These are phyloP conservation scores for Lycophotia porphyrea DNA, from an alignment of 2,888 invertebrate genomes.

Conservation along the genomic window DNA sequence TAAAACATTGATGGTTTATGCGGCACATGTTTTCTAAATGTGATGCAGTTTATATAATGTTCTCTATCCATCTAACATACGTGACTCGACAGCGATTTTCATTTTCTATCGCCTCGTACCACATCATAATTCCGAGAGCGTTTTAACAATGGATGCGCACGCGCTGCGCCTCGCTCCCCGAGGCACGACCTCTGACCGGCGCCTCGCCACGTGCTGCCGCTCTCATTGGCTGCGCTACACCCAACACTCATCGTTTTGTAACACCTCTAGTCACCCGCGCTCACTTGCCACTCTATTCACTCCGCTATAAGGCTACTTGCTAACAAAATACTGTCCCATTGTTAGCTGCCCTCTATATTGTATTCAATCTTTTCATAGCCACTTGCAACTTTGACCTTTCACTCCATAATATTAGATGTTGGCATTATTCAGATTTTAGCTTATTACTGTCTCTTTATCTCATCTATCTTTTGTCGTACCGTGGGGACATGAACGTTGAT, in stretches of 20 bases:
- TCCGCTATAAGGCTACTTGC: slow-evolving; percentile 57
- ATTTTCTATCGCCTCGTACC: slow-evolving; percentile 54
- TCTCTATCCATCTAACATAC: slow-evolving; percentile 52
- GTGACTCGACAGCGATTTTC: slow-evolving; percentile 58
- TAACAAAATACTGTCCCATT: slow-evolving; percentile 64
- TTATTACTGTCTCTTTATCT: slow-evolving; percentile 38
- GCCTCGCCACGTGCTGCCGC: slow-evolving; percentile 82
- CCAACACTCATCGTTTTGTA: slow-evolving; percentile 75
- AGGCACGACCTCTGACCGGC: slow-evolving; percentile 85
- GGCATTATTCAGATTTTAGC: slow-evolving; percentile 49
- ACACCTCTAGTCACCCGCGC: slow-evolving; percentile 61
- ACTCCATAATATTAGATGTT: slow-evolving; percentile 48
- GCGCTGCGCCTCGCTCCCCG: slow-evolving; percentile 70
- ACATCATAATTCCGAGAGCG: slow-evolving; percentile 64
- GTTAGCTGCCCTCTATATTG: slow-evolving; percentile 56
- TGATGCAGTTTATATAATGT: slow-evolving; percentile 57
- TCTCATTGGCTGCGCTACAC: slow-evolving; percentile 82
- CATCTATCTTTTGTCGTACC: slow-evolving; percentile 19
- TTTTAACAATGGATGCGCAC: slow-evolving; percentile 71
- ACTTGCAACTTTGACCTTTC: slow-evolving; percentile 60
- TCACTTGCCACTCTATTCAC: slow-evolving; percentile 59
- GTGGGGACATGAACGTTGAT: slow-evolving; percentile 14
- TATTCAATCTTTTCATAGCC: slow-evolving; percentile 59
- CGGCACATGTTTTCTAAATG: slow-evolving; percentile 57
- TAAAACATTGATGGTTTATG: slow-evolving; percentile 32